Evolutionary conservation across 2,888 invertebrate species (phyloP), one percentile per base, ranked within the genome.

Genomic region (Arrhopalites spinosus): DNA sequence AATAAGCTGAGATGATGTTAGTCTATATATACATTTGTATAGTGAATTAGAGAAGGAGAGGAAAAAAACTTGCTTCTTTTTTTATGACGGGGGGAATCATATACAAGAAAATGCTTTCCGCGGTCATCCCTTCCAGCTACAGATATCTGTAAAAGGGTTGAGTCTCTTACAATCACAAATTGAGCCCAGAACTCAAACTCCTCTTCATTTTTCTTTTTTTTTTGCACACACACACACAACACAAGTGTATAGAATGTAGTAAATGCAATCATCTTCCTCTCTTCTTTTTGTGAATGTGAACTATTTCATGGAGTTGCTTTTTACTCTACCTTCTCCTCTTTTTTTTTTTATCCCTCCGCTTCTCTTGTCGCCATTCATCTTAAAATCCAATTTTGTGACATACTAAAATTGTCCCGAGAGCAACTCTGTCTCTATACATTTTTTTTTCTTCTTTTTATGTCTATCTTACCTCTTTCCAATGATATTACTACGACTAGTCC

Each of bases 321-420:
- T 13, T 43, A 56, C 70, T 56, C 56, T 36, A 64, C 56, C 70
- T 30, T 13, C 8, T 8, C 11, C 36, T 11, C 36, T 36, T 36
- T 11, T 36, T n/a, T n/a, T n/a, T n/a, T n/a, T n/a, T n/a, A n/a
- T n/a, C n/a, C n/a, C n/a, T n/a, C n/a, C n/a, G n/a, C n/a, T n/a
- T n/a, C n/a, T 1, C n/a, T 36, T 70, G 70, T 70, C 70, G 70
- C 53, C 70, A 30, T 56, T 70, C 70, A 56, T 56, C 30, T 53
- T 53, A 70, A 68, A 70, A 70, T 70, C 70, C 56, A 70, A 70
- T 70, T 56, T 56, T 56, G 59, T 59, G 59, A 59, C 27, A 36
- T 36, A 59, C 59, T 59, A 59, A 59, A 59, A 59, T n/a, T 59
- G 20, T 25, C 27, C 25, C 59, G 25, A 7, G 59, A 59, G 27